These are phyloP conservation scores for Prunella strophiata DNA, from an alignment of 2,797 vertebrate genomes.

Conservation along the genomic window DNA sequence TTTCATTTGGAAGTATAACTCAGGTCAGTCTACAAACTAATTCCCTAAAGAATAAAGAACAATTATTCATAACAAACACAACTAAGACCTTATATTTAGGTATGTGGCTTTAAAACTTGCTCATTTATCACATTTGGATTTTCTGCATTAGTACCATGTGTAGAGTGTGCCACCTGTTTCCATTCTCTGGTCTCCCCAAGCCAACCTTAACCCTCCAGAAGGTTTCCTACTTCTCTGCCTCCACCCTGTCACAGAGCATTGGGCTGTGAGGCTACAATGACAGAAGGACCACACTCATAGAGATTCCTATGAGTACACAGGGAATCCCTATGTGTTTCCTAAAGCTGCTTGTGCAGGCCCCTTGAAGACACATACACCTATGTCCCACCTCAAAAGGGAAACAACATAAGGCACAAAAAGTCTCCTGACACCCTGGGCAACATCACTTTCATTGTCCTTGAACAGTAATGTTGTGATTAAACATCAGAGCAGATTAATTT, in stretches of 20 bases:
- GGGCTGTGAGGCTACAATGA: rapidly evolving
- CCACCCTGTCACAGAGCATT: not conserved
- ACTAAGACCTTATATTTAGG: not conserved
- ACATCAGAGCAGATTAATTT: not conserved
- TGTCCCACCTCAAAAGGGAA: not conserved
- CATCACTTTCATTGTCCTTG: not conserved
- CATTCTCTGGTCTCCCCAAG: not conserved
- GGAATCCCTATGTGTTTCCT: not conserved
- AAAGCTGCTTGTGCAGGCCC: not conserved
- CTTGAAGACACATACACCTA: not conserved
- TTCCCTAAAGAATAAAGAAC: not conserved
- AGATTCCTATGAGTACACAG: rapidly evolving
- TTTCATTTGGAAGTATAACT: not conserved
- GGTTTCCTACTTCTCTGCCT: not conserved
- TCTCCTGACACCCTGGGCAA: not conserved
- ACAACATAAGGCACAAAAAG: not conserved
- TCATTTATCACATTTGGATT: not conserved
- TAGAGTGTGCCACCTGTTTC: not conserved
- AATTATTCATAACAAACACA: not conserved
- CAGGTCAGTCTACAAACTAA: not conserved
- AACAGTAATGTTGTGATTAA: not conserved
- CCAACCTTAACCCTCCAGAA: not conserved
- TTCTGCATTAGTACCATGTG: not conserved
- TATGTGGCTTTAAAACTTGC: not conserved
- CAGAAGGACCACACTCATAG: rapidly evolving